Evolutionary conservation across 2,113 vertebrate species (phyloP).

Genomic region (Neogobius melanostomus): DNA sequence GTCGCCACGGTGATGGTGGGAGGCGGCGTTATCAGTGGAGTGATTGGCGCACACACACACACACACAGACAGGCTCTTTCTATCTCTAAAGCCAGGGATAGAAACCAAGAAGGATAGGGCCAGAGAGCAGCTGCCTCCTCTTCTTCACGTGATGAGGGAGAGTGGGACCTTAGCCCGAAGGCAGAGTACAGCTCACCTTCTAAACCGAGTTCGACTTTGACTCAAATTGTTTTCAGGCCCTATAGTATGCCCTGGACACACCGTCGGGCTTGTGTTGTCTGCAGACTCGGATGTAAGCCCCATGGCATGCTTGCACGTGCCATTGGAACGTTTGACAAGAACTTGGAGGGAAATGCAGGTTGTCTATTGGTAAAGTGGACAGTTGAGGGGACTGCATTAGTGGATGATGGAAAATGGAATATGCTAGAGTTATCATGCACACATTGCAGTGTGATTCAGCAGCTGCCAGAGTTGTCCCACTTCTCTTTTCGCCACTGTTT

Average conservation of each 20-base stretch:
- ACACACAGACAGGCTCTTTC: slow-evolving; percentile 1
- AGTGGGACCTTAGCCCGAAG: slow-evolving; percentile 34
- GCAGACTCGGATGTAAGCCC: neutral
- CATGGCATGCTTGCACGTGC: no score
- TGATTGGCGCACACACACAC: slow-evolving; percentile 22
- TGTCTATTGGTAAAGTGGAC: no score
- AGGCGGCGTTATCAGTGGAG: slow-evolving; percentile 28
- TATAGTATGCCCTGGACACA: slow-evolving; percentile 7
- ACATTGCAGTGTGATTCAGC: no score
- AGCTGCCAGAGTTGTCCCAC: no score
- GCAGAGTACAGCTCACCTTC: slow-evolving; percentile 27
- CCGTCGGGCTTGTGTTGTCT: neutral
- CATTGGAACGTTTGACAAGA: no score
- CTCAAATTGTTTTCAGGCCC: slow-evolving; percentile 31
- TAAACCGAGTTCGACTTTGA: slow-evolving; percentile 30
- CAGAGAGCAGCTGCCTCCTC: slow-evolving; percentile 35
- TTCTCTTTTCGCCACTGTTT: no score
- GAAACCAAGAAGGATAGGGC: slow-evolving; percentile 14
- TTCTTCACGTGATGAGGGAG: slow-evolving; percentile 10
- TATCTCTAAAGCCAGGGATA: slow-evolving; percentile 15
- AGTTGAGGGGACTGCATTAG: no score
- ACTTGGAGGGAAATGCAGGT: no score
- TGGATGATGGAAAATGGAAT: no score
- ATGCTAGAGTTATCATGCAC: no score
- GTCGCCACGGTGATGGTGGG: slow-evolving; percentile 24